Evolutionary conservation across 1,140 invertebrate genomes (phyloP).

Genomic region (Adoxophyes honmai): DNA sequence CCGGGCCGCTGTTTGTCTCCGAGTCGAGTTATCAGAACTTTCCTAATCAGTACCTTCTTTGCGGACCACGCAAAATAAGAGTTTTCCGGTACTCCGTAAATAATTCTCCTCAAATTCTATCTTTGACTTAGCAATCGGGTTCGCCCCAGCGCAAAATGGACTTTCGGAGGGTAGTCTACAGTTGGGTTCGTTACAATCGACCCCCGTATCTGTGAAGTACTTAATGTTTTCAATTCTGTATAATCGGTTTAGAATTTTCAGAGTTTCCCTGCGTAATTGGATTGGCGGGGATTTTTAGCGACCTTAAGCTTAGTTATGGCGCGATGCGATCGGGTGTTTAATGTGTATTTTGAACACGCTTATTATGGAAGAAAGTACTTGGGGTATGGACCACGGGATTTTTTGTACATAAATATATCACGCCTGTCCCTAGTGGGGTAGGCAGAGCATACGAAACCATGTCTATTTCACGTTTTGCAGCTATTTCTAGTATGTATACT

Average conservation of each 20-base stretch:
- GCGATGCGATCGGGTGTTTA: constrained; percentile 24
- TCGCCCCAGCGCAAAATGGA: constrained; percentile 28
- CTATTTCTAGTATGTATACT: too few species aligned
- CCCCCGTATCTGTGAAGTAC: constrained; percentile 60
- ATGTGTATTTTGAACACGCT: constrained; percentile 13
- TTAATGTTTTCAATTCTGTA: constrained; percentile 76
- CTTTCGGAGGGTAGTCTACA: constrained; percentile 33
- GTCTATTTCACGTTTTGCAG: too few species aligned
- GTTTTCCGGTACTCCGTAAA: constrained; percentile 45
- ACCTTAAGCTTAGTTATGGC: constrained; percentile 25
- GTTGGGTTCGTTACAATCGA: constrained; percentile 25
- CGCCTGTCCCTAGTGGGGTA: too few species aligned
- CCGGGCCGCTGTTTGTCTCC: constrained; percentile 41
- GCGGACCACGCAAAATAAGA: constrained; percentile 56
- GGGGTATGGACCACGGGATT: too few species aligned
- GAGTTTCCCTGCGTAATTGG: constrained; percentile 69
- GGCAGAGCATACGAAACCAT: too few species aligned
- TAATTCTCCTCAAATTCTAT: constrained; percentile 69
- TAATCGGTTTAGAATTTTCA: constrained; percentile 76
- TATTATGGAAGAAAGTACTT: too few species aligned
- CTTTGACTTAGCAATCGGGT: constrained; percentile 58
- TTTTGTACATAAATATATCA: too few species aligned
- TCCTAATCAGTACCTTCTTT: constrained; percentile 55
- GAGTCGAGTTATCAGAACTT: constrained; percentile 63
- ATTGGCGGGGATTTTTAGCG: constrained; percentile 56